A percentile compares a stretch with the other conserved stretches of the same genome.
Evolutionary conservation across 2,113 vertebrate genomes (phyloP).

Genomic region (Salvator merianae): DNA sequence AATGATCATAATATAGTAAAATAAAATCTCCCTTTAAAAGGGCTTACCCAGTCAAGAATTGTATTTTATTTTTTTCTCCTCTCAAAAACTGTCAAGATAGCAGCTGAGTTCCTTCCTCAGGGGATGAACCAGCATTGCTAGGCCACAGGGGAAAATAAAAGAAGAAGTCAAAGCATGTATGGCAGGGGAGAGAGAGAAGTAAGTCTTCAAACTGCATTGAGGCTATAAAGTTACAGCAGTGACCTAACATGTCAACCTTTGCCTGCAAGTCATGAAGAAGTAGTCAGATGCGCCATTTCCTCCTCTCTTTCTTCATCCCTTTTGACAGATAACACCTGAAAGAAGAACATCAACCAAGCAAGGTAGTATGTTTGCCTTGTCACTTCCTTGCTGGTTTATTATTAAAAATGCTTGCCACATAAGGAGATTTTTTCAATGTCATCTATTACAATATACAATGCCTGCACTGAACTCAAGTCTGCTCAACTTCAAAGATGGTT

Average conservation of each 20-base stretch:
- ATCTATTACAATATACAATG: neutral
- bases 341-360: conserved; percentile 14
- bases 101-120: neutral
- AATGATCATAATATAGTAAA: neutral
- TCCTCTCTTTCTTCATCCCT: conserved; percentile 23
- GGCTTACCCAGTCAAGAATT: neutral
- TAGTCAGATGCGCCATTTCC: conserved; percentile 24
- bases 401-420: neutral
- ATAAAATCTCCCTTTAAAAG: neutral
- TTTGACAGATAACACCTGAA: conserved; percentile 31
- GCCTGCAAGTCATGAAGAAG: neutral
- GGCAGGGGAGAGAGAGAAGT: neutral
- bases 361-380: neutral
- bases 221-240: neutral
- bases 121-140: neutral
- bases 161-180: neutral
- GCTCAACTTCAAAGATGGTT: neutral
- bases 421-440: conserved; percentile 15
- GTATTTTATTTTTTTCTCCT: neutral
- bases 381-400: conserved; percentile 6
- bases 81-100: conserved; percentile 4
- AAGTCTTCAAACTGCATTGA: neutral
- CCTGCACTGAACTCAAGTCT: neutral
- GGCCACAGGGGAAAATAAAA: neutral
- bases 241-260: neutral